Evolutionary conservation across 64 coral and sea anemone genomes (phyloP).

Genomic region (Montipora foliosa): DNA sequence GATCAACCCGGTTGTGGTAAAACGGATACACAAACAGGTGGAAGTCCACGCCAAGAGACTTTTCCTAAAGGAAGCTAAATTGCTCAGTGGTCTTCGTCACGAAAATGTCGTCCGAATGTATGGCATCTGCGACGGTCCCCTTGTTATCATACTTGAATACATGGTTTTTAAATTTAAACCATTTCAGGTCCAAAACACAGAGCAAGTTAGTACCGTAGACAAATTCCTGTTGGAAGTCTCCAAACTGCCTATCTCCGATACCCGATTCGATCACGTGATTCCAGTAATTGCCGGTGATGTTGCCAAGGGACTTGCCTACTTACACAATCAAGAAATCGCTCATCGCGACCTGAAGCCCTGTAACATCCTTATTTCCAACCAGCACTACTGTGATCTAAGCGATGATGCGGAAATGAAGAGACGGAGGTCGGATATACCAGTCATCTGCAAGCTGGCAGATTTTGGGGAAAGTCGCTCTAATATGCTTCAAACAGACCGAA

Average conservation of each 20-base stretch:
- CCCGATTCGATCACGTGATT: slow-evolving; percentile 7
- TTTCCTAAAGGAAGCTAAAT: slow-evolving; percentile 45
- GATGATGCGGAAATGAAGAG: not conserved
- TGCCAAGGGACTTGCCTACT: slow-evolving; percentile 38
- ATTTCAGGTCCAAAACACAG: not conserved
- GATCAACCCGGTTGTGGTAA: slow-evolving; percentile 27
- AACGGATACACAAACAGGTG: not conserved
- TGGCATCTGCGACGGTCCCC: slow-evolving; percentile 8
- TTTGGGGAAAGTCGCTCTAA: slow-evolving; percentile 81
- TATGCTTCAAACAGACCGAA: slow-evolving; percentile 44
- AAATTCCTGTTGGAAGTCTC: slow-evolving; percentile 39
- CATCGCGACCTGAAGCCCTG: slow-evolving; percentile 86
- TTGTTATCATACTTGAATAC: slow-evolving; percentile 24
- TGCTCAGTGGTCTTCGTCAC: slow-evolving; percentile 9
- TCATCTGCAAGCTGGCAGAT: slow-evolving; percentile 74
- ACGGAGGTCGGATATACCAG: slow-evolving; percentile 14
- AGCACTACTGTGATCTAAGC: slow-evolving; percentile 70
- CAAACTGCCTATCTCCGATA: not conserved
- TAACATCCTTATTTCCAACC: slow-evolving; percentile 84
- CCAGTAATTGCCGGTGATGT: slow-evolving; percentile 54
- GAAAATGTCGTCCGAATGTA: slow-evolving; percentile 35
- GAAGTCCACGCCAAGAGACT: not conserved
- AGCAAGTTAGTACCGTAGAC: slow-evolving; percentile 38
- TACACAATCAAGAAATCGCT: slow-evolving; percentile 48
- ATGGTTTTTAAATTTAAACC: slow-evolving; percentile 73